Base-by-base conservation (phyloP, 2,113 vertebrate species). In the Saccopteryx leptura region DNA sequence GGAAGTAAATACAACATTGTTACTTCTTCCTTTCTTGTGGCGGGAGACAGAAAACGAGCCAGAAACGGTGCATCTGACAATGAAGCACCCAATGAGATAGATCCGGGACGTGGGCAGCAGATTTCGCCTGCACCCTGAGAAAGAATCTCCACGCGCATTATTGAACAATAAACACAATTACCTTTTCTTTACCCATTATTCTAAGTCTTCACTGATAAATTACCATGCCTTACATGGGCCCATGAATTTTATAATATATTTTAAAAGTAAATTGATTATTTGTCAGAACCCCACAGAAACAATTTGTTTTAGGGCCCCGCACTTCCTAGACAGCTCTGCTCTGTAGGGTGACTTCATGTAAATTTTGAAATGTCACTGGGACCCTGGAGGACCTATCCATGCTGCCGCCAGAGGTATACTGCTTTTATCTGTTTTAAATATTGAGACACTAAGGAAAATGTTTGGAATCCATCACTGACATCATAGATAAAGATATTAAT, bases 151-250 rank as follows among this genome's bases (percentile, higher is more conserved):
- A 15, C 56, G 52, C 60, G 28, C 15, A 8, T 17, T 52, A 89
- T 11, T 48, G 31, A 65, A n/a, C 39, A 71, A 31, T 58, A 31
- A 58, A 52, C 7, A 1, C 54, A 56, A 39, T 84, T 54, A 8
- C 12, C 7, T 74, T 23, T 76, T 89, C 28, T 68, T 90, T n/a
- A 63, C 5, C 9, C 26, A 91, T 80, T 68, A 68, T 60, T 91
- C 23, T 84, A 88, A 80, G 9, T 91, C 46, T 61, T 90, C 48
- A 18, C 21, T 83, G 75, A 87, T 92, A 68, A 78, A 21, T 92
- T 74, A 61, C 48, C 56, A 4, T 61, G 17, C 12, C 39, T 87
- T 8, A 26, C 26, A 28, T 65, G 17, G 28, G 11, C 7, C 66
- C 2, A n/a, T 78, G 46, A 13, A 75, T 90, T 92, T 90, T 61